Percentiles rank a stretch among this genome's conserved stretches.
These are phyloP conservation scores for Odobenus rosmarus DNA, from an alignment of 2,113 vertebrate genomes.

Conservation along the genomic window DNA sequence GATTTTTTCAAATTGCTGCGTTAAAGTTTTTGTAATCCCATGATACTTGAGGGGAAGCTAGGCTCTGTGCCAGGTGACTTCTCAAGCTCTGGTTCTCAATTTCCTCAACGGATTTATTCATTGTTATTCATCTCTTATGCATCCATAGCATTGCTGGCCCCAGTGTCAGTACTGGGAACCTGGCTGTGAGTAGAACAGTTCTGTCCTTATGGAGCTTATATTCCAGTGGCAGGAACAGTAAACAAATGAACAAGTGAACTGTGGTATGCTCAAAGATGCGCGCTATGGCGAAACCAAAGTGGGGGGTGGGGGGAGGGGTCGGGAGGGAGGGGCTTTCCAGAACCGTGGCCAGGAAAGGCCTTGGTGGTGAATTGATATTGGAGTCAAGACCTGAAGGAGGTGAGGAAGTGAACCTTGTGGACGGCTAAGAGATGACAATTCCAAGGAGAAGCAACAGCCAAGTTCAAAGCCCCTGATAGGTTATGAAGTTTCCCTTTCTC, in stretches of 20 bases:
- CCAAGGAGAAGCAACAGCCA: background rate
- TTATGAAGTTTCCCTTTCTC: background rate
- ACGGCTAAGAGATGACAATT: background rate
- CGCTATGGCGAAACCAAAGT: background rate
- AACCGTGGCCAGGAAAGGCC: background rate
- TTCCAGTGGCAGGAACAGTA: background rate
- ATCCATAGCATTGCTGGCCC: background rate
- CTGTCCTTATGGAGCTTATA: background rate
- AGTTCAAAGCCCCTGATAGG: background rate
- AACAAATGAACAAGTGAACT: too few species aligned
- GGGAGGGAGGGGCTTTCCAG: background rate
- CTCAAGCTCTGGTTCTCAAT: background rate
- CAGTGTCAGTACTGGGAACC: background rate
- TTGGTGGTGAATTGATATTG: background rate
- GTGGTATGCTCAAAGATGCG: background rate
- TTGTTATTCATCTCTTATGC: background rate
- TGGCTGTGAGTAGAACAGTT: background rate
- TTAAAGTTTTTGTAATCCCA: background rate
- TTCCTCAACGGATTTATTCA: background rate
- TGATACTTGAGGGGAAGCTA: background rate
- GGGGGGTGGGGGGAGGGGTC: background rate
- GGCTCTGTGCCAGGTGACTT: background rate
- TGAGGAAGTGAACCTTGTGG: background rate
- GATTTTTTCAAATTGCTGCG: slow-evolving; percentile 4
- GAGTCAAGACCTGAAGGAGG: background rate